Conservation (phyloP, 1,140 invertebrate species). For the Brachystomella parvula region DNA sequence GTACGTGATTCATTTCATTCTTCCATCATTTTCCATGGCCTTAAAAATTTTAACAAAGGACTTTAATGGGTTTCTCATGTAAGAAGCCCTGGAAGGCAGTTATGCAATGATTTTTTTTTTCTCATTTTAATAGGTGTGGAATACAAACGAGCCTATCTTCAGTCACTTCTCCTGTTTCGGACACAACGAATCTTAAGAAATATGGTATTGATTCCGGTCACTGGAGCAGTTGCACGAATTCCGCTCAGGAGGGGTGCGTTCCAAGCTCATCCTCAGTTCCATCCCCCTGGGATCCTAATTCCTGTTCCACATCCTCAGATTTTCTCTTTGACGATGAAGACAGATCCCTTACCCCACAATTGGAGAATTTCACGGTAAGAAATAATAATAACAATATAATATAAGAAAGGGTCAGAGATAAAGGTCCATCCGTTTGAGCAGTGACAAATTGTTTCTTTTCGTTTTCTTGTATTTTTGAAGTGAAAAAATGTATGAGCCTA, state of each 20-base stretch:
- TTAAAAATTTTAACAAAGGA: background rate
- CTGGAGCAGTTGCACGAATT: slow-evolving; percentile 37
- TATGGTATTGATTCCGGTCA: slow-evolving; percentile 38
- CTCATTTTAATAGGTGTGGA: slow-evolving; percentile 32
- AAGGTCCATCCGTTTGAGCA: background rate
- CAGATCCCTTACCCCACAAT: slow-evolving; percentile 35
- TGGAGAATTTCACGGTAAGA: slow-evolving; percentile 37
- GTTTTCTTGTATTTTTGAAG: no score
- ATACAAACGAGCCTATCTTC: slow-evolving; percentile 38
- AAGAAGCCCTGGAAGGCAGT: no score
- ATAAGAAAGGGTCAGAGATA: background rate
- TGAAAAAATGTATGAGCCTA: no score
- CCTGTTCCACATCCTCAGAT: slow-evolving; percentile 32
- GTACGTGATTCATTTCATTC: slow-evolving; percentile 15
- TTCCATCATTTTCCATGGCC: background rate
- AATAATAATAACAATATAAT: background rate
- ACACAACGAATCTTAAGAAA: slow-evolving; percentile 26
- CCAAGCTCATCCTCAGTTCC: slow-evolving; percentile 27
- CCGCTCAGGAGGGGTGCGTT: slow-evolving; percentile 24
- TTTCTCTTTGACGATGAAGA: slow-evolving; percentile 38
- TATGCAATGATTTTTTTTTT: slow-evolving; percentile 10
- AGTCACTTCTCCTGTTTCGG: slow-evolving; percentile 28
- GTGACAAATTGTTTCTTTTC: no score
- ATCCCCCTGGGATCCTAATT: slow-evolving; percentile 34
- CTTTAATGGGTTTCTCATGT: background rate